A percentile compares a stretch with the other conserved stretches of the same genome.
phyloP scores from a whole-genome alignment of 2,888 invertebrate genomes.

The Meandrusa payeni region DNA sequence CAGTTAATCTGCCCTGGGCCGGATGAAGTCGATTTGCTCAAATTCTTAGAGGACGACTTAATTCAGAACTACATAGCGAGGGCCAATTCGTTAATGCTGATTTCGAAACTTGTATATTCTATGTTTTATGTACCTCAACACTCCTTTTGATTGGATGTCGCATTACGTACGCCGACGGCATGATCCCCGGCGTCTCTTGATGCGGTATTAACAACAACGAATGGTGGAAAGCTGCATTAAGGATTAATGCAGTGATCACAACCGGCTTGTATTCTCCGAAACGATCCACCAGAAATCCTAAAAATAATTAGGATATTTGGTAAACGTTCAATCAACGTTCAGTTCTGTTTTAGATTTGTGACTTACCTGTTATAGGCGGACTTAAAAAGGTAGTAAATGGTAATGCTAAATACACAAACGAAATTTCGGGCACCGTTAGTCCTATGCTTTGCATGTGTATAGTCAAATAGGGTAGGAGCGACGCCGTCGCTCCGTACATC shows the following conservation, averaged over 20 bases:
- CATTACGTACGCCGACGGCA: slow-evolving; percentile 88
- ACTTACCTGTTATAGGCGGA: slow-evolving; percentile 89
- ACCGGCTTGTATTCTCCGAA: slow-evolving; percentile 92
- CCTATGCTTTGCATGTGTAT: slow-evolving; percentile 96
- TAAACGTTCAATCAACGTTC: slow-evolving; percentile 17
- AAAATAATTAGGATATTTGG: too few relatives aligned
- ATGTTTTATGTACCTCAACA: slow-evolving; percentile 80
- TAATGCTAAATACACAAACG: slow-evolving; percentile 91
- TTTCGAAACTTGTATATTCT: slow-evolving; percentile 38
- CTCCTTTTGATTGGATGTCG: slow-evolving; percentile 85
- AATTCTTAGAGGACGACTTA: slow-evolving; percentile 70
- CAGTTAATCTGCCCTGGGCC: slow-evolving; percentile 71
- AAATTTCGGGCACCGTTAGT: slow-evolving; percentile 91
- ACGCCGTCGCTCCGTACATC: slow-evolving; percentile 92
- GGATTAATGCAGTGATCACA: slow-evolving; percentile 87
- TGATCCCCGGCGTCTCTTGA: slow-evolving; percentile 87
- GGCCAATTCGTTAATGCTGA: slow-evolving; percentile 49
- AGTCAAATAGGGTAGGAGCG: slow-evolving; percentile 91
- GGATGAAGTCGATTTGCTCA: slow-evolving; percentile 78
- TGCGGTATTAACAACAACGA: slow-evolving; percentile 89
- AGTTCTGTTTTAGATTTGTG: slow-evolving; percentile 8
- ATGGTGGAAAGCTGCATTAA: slow-evolving; percentile 90
- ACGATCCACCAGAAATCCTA: slow-evolving; percentile 92
- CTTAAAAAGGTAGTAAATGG: slow-evolving; percentile 93
- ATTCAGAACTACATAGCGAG: slow-evolving; percentile 51